Conservation (phyloP, 2,797 vertebrate species). For the Enoplosus armatus region DNA sequence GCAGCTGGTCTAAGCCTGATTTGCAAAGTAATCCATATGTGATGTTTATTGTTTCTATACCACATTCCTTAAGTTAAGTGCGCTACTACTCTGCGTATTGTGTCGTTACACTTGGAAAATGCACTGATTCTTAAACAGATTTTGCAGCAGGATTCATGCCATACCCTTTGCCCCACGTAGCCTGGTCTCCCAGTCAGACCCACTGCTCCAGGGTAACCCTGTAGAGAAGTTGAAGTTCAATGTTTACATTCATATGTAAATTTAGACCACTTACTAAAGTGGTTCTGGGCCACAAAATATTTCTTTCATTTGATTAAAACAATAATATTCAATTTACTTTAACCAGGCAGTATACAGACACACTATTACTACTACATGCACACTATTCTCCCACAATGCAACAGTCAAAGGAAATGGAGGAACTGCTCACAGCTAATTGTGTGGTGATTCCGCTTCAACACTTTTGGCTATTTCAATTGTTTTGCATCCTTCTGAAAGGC, state of each 20-base stretch:
- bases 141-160: not conserved
- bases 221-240: conserved; percentile 4
- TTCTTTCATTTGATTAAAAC: too few relatives aligned
- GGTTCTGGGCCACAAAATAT: too few relatives aligned
- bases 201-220: conserved; percentile 86
- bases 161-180: conserved; percentile 84
- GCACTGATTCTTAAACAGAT: not conserved
- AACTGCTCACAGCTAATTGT: too few relatives aligned
- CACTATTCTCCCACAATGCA: too few relatives aligned
- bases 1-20: not conserved
- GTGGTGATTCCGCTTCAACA: too few relatives aligned
- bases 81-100: not conserved
- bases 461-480: too few relatives aligned
- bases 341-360: too few relatives aligned
- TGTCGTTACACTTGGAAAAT: not conserved
- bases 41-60: not conserved
- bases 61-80: not conserved
- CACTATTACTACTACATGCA: too few relatives aligned
- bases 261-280: not conserved
- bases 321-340: too few relatives aligned
- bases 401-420: too few relatives aligned
- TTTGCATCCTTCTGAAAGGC: too few relatives aligned
- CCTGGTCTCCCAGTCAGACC: conserved; percentile 84
- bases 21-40: not conserved
- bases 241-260: not conserved